Percentiles rank a stretch among this genome's conserved stretches.
These are phyloP conservation scores for Pelecanoides urinatrix DNA, from an alignment of 2,113 vertebrate species.

Conservation along the genomic window DNA sequence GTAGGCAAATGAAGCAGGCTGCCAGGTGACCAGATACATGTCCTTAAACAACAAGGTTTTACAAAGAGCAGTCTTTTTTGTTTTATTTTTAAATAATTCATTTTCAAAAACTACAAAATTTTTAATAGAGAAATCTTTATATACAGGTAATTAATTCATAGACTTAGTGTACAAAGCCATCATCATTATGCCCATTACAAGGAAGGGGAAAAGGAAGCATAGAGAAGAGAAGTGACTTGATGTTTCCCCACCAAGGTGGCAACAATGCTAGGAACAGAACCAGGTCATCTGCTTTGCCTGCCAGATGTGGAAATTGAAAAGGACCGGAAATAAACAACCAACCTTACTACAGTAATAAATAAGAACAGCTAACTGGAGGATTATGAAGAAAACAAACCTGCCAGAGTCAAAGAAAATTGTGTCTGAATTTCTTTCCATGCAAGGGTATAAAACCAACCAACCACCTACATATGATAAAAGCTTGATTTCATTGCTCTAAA, in stretches of 20 bases:
- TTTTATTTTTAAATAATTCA: neutral
- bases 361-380: neutral
- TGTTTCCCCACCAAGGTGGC: neutral
- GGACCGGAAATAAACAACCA: neutral
- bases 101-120: neutral
- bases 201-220: neutral
- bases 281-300: neutral
- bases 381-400: neutral
- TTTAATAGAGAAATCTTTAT: neutral
- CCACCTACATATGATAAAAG: neutral
- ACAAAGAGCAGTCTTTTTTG: neutral
- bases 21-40: neutral
- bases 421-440: neutral
- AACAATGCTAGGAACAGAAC: neutral
- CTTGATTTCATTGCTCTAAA: neutral
- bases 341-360: neutral
- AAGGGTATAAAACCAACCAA: neutral
- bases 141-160: neutral
- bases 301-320: neutral
- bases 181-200: neutral
- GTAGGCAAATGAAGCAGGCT: neutral
- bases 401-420: neutral
- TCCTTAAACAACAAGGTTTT: neutral
- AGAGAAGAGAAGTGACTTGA: neutral
- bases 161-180: neutral